Evolutionary conservation across 2,113 vertebrate genomes (phyloP).

Genomic region (Bubo bubo): DNA sequence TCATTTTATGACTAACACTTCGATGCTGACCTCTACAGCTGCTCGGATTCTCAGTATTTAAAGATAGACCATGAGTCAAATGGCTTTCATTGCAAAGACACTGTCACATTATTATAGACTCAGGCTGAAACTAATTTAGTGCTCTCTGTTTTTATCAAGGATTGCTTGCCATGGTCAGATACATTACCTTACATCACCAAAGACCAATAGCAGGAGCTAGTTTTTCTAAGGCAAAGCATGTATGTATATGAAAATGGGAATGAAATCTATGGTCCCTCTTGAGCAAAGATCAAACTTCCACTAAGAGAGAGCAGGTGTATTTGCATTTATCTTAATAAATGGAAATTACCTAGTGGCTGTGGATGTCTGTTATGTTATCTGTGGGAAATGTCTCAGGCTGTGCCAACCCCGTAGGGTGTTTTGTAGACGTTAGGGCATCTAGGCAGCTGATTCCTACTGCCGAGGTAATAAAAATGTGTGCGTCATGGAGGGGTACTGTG

Average conservation of each 20-base stretch:
- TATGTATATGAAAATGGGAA: background rate
- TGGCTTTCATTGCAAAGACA: background rate
- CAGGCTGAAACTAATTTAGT: background rate
- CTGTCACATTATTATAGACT: background rate
- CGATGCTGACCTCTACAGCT: background rate
- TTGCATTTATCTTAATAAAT: background rate
- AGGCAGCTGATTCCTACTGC: background rate
- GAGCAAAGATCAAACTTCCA: background rate
- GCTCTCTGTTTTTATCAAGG: background rate
- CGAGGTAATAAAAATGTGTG: background rate
- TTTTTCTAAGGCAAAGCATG: background rate
- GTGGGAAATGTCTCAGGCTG: background rate
- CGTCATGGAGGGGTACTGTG: background rate
- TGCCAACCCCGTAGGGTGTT: background rate
- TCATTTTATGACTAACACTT: slow-evolving; percentile 37
- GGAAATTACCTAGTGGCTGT: background rate
- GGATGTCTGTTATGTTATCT: background rate
- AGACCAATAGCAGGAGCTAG: background rate
- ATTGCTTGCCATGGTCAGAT: background rate
- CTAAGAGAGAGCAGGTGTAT: background rate
- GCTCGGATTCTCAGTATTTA: background rate
- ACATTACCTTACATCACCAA: background rate
- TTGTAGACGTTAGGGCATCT: background rate
- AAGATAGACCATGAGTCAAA: background rate
- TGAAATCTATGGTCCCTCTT: background rate